Conservation (phyloP, 2,113 vertebrate species). For the Chroicocephalus ridibundus region DNA sequence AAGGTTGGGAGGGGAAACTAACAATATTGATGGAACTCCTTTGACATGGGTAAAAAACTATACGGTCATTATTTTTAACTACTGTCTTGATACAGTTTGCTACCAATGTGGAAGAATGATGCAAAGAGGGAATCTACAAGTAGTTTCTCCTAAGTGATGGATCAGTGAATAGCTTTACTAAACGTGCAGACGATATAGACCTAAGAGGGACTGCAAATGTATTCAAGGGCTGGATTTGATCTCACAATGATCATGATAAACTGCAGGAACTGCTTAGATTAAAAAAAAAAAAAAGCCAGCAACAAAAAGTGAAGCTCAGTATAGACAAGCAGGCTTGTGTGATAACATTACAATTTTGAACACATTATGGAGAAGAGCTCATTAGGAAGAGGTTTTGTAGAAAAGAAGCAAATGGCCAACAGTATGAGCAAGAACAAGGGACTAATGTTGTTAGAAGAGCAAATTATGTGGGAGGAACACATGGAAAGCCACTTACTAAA, state of each 20-base stretch:
- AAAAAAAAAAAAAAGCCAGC: not conserved
- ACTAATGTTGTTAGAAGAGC: not conserved
- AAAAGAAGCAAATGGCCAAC: not conserved
- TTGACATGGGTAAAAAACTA: not conserved
- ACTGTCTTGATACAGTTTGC: not conserved
- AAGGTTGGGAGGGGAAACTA: not conserved
- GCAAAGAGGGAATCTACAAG: not conserved
- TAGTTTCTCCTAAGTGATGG: not conserved
- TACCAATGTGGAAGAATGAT: not conserved
- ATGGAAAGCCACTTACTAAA: not conserved
- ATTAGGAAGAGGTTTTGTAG: not conserved
- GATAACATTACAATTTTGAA: not conserved
- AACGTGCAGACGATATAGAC: not conserved
- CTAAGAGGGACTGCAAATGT: not conserved
- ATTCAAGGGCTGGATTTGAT: not conserved
- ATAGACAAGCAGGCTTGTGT: not conserved
- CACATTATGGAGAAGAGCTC: not conserved
- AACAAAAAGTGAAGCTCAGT: not conserved
- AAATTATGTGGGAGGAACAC: not conserved
- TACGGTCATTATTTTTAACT: not conserved
- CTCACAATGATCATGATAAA: not conserved
- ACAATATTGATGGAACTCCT: not conserved
- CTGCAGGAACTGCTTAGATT: not conserved
- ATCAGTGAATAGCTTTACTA: not conserved
- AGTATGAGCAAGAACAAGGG: not conserved